A percentile compares a stretch with the other conserved stretches of the same genome.
phyloP scores from a whole-genome alignment of 2,888 invertebrate genomes.

The Spisula solida region DNA sequence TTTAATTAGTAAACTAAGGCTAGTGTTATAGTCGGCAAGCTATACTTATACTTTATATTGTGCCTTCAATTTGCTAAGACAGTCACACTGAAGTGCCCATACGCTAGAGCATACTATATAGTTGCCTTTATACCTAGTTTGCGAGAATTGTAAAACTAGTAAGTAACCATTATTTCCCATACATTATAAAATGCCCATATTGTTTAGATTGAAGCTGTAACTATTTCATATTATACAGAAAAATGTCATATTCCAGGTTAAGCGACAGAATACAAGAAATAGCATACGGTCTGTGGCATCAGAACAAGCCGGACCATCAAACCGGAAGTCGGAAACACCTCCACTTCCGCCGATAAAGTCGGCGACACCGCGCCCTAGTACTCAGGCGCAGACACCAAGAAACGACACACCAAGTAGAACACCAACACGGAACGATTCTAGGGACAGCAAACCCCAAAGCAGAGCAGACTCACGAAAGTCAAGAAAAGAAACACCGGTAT shows the following conservation, averaged over 20 bases:
- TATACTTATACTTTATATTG: too few species aligned
- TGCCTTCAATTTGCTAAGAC: too few species aligned
- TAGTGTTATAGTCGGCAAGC: too few species aligned
- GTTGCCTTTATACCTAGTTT: too few species aligned
- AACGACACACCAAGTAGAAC: slow-evolving; percentile 23
- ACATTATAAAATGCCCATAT: too few species aligned
- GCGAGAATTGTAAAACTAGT: too few species aligned
- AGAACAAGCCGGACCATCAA: slow-evolving; percentile 69
- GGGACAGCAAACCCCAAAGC: background rate
- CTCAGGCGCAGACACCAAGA: slow-evolving; percentile 33
- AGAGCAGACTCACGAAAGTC: slow-evolving; percentile 35
- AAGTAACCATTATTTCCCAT: too few species aligned
- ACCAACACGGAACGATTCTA: slow-evolving; percentile 15
- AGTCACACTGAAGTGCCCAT: too few species aligned
- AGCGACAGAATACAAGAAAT: slow-evolving; percentile 55
- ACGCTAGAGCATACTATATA: too few species aligned
- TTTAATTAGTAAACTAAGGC: too few species aligned
- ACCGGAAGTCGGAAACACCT: slow-evolving; percentile 65
- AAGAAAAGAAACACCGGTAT: slow-evolving; percentile 62
- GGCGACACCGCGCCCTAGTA: slow-evolving; percentile 57
- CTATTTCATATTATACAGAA: background rate
- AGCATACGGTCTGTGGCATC: slow-evolving; percentile 40
- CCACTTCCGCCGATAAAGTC: slow-evolving; percentile 68
- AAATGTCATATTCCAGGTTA: slow-evolving; percentile 52
- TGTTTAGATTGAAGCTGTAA: too few species aligned